Base-by-base conservation (phyloP, 1,140 invertebrate species). In the Drosophila simulans region DNA sequence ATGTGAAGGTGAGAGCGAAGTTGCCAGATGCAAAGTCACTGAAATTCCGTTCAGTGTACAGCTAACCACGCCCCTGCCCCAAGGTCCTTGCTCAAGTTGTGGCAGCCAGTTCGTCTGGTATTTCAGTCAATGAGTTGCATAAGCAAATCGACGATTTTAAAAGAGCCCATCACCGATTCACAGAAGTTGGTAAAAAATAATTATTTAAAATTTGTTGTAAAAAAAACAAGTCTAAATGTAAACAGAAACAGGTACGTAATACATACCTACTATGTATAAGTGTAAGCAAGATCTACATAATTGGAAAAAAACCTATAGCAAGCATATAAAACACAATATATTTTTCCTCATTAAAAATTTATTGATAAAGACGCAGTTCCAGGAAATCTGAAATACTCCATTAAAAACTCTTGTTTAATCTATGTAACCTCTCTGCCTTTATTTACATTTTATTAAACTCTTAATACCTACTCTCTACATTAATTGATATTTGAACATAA, bases 1-100 rank as follows among this genome's bases (percentile, higher is more conserved):
- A 80, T 83, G 83, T 65, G 70, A 88, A 88, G 84, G 79, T 73
- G 27, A 86, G 25, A 48, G 63, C 5, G 42, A 17, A 49, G 22
- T 12, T n/a, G 4, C 5, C 12, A 12, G 5, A 22, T 8, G 27
- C 7, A 1, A 7, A 31, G 27, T 31, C 7, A 31, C 27, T 22
- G 3, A 22, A 22, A 22, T 22, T 22, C 31, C 20, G 12, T 37
- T 27, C 5, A 3, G 5, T n/a, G 3, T 43, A 11, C 3, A 7
- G 4, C 13, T 34, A 17, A 35, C 45, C n/a, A 35, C 42, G 64
- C 51, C 64, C 27, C 51, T 70, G 64, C 2, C 0, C 25, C 4
- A 40, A 43, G 13, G 4, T 45, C 65, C 49, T 69, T 66, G 35
- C 17, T 13, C 11, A 49, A 48, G 17, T 40, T 64, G 34, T 49